Conservation (phyloP, 2,797 vertebrate genomes). For the Paedocypris micromegethes region DNA sequence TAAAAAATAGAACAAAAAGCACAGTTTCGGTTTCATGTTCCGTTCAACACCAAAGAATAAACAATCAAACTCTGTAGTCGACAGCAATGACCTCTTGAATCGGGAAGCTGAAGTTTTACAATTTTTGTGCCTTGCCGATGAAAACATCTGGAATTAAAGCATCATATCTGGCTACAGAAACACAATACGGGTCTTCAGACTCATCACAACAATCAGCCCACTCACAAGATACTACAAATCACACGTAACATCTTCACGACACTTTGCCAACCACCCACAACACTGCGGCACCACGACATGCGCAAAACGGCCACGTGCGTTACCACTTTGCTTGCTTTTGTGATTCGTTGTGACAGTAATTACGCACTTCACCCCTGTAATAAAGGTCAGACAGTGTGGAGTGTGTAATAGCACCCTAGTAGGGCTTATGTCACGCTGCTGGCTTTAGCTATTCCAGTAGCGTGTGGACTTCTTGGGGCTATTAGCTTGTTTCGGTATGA, state of each 20-base stretch:
- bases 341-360: background rate
- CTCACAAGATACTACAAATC: background rate
- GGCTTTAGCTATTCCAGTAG: background rate
- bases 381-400: conserved; percentile 3
- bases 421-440: background rate
- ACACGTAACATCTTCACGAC: background rate
- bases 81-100: too few species aligned
- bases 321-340: background rate
- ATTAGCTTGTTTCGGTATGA: conserved; percentile 21
- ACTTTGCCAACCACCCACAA: conserved; percentile 1
- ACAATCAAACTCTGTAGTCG: too few species aligned
- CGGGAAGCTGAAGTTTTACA: too few species aligned
- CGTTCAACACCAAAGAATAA: too few species aligned
- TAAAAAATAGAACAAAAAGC: too few species aligned
- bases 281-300: background rate
- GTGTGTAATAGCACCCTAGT: background rate
- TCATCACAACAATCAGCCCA: background rate
- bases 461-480: conserved; percentile 11
- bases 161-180: too few species aligned
- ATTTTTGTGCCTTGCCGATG: too few species aligned
- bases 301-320: background rate
- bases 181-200: too few species aligned
- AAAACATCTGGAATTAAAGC: too few species aligned
- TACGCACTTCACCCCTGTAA: background rate
- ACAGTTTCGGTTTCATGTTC: too few species aligned